Evolutionary conservation across 2,797 vertebrate genomes (phyloP), one percentile per base, ranked within the genome.

Genomic region (Oreortyx pictus): DNA sequence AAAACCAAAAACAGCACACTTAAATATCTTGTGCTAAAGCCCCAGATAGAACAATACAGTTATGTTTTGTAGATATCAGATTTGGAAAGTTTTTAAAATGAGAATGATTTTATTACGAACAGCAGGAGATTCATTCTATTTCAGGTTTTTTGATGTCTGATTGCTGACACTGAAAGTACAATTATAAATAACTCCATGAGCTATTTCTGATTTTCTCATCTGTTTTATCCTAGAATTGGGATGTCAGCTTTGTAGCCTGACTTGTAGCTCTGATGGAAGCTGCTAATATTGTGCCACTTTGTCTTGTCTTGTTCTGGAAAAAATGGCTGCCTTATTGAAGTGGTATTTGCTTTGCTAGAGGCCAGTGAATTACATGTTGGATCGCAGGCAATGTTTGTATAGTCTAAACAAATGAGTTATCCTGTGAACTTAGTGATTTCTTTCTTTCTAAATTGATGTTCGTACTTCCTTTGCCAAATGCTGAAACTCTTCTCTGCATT

Each of bases 391-490:
- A n/a, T 96, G 82, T 95, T 97, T 97, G 82, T 96, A 27, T 89
- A 96, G 93, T 95, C 88, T 96, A 96, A 97, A 97, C 89, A 93
- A 97, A 91, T 88, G 68, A 84, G 62, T 94, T 94, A 60, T 93
- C 91, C 70, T 92, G 92, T 96, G 88, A 96, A 95, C 86, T 91
- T 91, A 67, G 86, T 84, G 76, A 89, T 96, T 96, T 96, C 78
- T 97, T 82, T 79, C 54, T 75, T 83, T 93, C 79, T 92, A 57
- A 97, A 97, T 97, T 95, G 96, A 97, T 97, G 93, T 61, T 97
- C 92, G 87, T 90, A 77, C 73, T 80, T 89, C 54, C 75, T 94
- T 96, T 96, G 96, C 97, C 97, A 97, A 96, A 95, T 93, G 70
- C 86, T 91, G 67, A 94, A 94, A 91, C 95, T 82, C 86, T 93